Base-by-base conservation (phyloP, 2,797 vertebrate species). In the Kryptopterus vitreolus region DNA sequence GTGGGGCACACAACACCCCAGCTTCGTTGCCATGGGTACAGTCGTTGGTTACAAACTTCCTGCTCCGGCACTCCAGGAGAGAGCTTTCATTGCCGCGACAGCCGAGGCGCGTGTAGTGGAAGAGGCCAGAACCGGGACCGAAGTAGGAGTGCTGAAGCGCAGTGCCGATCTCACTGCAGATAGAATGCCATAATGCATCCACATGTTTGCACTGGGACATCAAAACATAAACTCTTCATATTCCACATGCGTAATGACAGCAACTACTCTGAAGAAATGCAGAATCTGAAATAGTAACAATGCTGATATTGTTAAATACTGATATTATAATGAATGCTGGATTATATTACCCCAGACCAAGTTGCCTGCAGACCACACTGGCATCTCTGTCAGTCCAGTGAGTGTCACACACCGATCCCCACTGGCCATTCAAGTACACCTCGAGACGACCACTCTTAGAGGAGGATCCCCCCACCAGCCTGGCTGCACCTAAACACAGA, bases 301-400 rank as follows among this genome's bases (percentile, higher is more conserved):
- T 74, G 26, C 66, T 11, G 4, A 31, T 26, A 9, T 48, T 22
- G 1, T 33, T 53, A 11, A 53, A 35, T 6, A 77, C 24, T n/a
- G 57, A 62, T 33, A 9, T 0, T 33, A 29, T 22, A 33, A 35
- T 22, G 13, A 65, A 76, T 79, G 18, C 50, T 2, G 48, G 22
- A 9, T 31, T 22, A 12, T 3, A 68, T 57, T 15, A 97, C 96
- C 96, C 89, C 53, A 96, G 88, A 48, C 94, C 95, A 75, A 97
- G 92, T 50, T 98, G 96, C 82, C 94, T 93, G 91, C 96, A 98
- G 87, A 96, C 90, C 86, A 98, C 96, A 5, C 94, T 96, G 89
- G 96, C 96, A 65, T 98, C 96, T 83, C 93, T 89, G 86, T 96
- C 94, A 0, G 94, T 94, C 95, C 95, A 96, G 83, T 94, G 94